Base-by-base conservation (phyloP, 2,113 vertebrate genomes). In the Paraplagusia blochii region DNA sequence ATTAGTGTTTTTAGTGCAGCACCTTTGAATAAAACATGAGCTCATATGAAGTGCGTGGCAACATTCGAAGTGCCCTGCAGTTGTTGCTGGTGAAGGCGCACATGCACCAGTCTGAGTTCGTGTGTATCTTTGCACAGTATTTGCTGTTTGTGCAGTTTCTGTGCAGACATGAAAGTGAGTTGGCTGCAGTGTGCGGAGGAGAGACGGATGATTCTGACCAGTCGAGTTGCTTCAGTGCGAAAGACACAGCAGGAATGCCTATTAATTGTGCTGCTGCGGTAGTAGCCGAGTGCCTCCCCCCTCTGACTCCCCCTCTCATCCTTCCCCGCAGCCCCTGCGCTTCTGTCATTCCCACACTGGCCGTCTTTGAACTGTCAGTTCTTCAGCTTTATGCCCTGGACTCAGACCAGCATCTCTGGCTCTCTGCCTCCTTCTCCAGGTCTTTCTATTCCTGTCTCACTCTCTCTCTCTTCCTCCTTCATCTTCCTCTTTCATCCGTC, bases 171-270 rank as follows among this genome's bases (percentile, higher is more conserved):
- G 72, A 82, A 72, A 56, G 69, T 7, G n/a, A 46, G 69, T 66
- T 43, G 53, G 65, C 76, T 80, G 84, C 44, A 43, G 66, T 52
- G 63, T 76, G 76, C 76, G 59, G 63, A 56, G 57, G 48, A 43
- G 65, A 69, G 72, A 76, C 59, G 61, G 63, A 69, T 84, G 63
- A 73, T 85, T 77, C 85, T 81, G 82, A 74, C 69, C 77, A 63
- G 61, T 79, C 70, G 57, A 82, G 62, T 68, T 65, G 74, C 70
- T 77, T 67, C 50, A 15, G 58, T 39, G 67, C 78, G 71, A 85
- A 68, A 82, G 77, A 81, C 79, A 59, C 81, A 79, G 77, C 78
- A 57, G 81, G 86, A 79, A 80, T 76, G 42, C 75, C 80, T 60
- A 71, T 70, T 89, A 86, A 88, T 85, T 86, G 82, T 42, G 43